Conservation (phyloP, 2,797 vertebrate species). For the Novumbra hubbsi region DNA sequence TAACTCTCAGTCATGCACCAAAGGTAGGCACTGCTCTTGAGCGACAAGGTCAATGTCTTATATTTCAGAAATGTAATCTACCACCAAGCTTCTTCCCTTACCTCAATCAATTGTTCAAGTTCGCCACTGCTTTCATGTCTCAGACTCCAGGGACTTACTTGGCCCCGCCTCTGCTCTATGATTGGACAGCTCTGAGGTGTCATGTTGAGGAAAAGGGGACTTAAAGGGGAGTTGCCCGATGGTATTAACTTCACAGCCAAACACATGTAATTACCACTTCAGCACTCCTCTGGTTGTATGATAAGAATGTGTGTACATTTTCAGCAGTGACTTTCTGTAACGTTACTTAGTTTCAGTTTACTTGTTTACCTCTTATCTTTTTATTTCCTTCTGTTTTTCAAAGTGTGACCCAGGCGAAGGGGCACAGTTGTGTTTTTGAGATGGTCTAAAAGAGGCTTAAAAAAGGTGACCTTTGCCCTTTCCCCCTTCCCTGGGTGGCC, state of each 20-base stretch:
- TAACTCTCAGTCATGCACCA: constrained; percentile 66
- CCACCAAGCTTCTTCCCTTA: constrained; percentile 71
- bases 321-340: constrained; percentile 83
- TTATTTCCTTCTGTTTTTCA: constrained; percentile 57
- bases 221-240: constrained; percentile 56
- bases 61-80: constrained; percentile 7
- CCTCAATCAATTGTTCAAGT: constrained; percentile 51
- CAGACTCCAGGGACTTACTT: constrained; percentile 42
- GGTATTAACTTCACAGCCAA: constrained; percentile 62
- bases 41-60: background rate
- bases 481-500: constrained; percentile 68
- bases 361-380: constrained; percentile 56
- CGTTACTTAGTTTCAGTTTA: constrained; percentile 69
- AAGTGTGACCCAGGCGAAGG: constrained; percentile 74
- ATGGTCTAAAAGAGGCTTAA: constrained; percentile 44
- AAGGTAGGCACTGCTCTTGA: constrained; percentile 63
- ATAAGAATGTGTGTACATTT: constrained; percentile 87
- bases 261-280: constrained; percentile 79
- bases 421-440: constrained; percentile 55
- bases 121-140: constrained; percentile 45
- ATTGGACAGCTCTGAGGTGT: constrained; percentile 75
- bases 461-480: constrained; percentile 56
- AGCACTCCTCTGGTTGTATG: constrained; percentile 82
- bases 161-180: constrained; percentile 60
- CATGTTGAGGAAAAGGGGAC: constrained; percentile 60